Evolutionary conservation across 1,140 invertebrate species (phyloP), one percentile per base, ranked within the genome.

Genomic region (Mactra quadrangularis): DNA sequence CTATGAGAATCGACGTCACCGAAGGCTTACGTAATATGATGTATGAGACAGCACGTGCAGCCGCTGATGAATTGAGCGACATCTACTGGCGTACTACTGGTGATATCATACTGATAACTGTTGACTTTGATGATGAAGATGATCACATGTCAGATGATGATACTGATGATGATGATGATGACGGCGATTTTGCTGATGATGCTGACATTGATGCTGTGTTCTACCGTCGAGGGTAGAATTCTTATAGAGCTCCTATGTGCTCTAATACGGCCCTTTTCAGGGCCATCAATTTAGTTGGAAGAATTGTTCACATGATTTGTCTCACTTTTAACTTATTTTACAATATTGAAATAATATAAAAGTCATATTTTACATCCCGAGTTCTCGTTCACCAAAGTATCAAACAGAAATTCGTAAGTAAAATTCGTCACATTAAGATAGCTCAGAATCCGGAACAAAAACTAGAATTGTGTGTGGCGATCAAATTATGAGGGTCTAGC

Each of bases 71-170:
- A 57, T 22, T 81, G 22, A 70, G 64, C 35, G 60, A 68, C 27
- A 52, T 81, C 7, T 41, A 57, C 55, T 81, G 77, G 77, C 45
- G 60, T 25, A 70, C 66, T 1, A 81, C 35, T 9, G 60, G 77
- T 19, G 47, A 59, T 22, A 45, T 60, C 59, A 66, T 81, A 1
- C 31, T 81, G 3, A 68, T 81, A 13, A 22, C 52, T 2, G 52
- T 81, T 13, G 77, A 81, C 55, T 81, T 59, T 47, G 77, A 81
- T 60, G 50, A 81, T 35, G 77, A 81, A 38, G 50, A 81, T 33
- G 68, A 81, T 31, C 25, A 60, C 9, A 6, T 22, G 25, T 68
- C 77, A 9, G 77, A 81, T 22, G 66, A 81, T 0, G 77, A 81
- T 6, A 52, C 57, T n/a, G 50, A 68, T 22, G 50, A 25, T 31